Evolutionary conservation across 2,113 vertebrate species (phyloP).

Genomic region (Trematocara marginatum): DNA sequence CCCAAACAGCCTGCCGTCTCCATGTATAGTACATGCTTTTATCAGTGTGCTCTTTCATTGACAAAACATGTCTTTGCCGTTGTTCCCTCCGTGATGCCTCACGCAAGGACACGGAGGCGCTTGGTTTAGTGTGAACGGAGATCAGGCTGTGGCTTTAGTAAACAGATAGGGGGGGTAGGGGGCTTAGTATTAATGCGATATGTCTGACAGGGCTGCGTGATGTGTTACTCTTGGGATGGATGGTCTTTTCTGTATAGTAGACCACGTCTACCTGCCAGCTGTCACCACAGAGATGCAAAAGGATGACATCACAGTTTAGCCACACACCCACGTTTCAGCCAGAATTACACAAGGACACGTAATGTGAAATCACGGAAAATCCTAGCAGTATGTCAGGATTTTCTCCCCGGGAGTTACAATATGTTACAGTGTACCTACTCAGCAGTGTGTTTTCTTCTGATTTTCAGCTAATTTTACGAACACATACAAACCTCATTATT

Average conservation of each 20-base stretch:
- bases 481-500: fast-evolving
- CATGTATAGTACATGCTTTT: not conserved
- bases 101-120: slow-evolving; percentile 47
- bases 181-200: not conserved
- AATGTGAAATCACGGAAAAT: not conserved
- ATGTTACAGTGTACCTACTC: not conserved
- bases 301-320: slow-evolving; percentile 41
- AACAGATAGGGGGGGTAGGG: not conserved
- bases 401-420: not conserved
- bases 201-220: not conserved
- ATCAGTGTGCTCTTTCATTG: not conserved
- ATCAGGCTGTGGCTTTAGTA: not conserved
- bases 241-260: not conserved
- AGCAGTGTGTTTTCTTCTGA: not conserved
- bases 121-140: not conserved
- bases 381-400: not conserved
- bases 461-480: not conserved
- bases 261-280: slow-evolving; percentile 4
- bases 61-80: not conserved
- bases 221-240: not conserved
- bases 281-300: slow-evolving; percentile 17
- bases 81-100: not conserved
- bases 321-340: not conserved
- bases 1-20: not conserved
- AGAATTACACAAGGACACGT: not conserved